A percentile compares a stretch with the other conserved stretches of the same genome.
phyloP scores from a whole-genome alignment of 2,797 vertebrate genomes.

The Sylvia borin region DNA sequence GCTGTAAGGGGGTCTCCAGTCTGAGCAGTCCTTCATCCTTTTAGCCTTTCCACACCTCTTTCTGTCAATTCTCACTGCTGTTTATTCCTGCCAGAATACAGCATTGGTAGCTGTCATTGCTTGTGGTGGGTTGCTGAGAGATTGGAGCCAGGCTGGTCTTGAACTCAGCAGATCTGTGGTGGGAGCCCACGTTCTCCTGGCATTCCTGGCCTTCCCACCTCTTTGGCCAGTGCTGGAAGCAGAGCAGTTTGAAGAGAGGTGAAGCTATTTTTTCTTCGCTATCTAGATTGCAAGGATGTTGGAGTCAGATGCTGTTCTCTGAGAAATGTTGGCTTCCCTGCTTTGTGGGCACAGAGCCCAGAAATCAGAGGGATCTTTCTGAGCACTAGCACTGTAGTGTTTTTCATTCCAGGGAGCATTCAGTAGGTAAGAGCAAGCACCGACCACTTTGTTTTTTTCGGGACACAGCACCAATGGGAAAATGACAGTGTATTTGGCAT shows the following conservation, averaged over 20 bases:
- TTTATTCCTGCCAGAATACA: not conserved
- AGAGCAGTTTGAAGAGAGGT: not conserved
- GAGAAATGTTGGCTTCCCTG: not conserved
- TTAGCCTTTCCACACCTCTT: not conserved
- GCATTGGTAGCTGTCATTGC: not conserved
- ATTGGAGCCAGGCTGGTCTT: not conserved
- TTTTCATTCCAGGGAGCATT: constrained; percentile 40
- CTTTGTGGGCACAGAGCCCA: constrained; percentile 28
- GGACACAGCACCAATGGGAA: constrained; percentile 35
- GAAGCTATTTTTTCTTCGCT: constrained; percentile 5
- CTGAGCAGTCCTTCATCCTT: not conserved
- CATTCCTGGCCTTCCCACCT: not conserved
- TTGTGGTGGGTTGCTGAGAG: not conserved
- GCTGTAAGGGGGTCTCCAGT: not conserved
- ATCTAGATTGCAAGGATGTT: not conserved
- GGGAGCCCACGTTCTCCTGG: not conserved
- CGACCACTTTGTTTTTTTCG: constrained; percentile 39
- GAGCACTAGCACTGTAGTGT: not conserved
- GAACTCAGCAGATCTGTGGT: not conserved
- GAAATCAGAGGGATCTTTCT: not conserved
- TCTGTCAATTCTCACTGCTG: not conserved
- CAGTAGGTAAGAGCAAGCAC: constrained; percentile 42
- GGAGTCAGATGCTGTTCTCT: not conserved
- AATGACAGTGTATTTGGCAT: constrained; percentile 44
- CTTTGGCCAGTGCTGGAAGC: fast-evolving